These are phyloP conservation scores for Athripsodes cinereus DNA, from an alignment of 2,888 invertebrate genomes.

Conservation along the genomic window DNA sequence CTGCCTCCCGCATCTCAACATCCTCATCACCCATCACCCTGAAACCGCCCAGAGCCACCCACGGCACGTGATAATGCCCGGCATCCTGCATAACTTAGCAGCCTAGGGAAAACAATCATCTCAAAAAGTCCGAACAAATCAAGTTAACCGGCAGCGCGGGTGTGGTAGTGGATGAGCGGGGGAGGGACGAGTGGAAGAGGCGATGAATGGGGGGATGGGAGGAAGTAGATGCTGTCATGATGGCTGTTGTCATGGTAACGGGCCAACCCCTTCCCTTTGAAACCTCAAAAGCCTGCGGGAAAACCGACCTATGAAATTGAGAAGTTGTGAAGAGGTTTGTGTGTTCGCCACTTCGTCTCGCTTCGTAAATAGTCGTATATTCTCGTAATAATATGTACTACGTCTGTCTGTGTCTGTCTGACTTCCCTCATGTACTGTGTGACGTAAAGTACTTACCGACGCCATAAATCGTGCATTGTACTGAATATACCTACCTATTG, in stretches of 20 bases:
- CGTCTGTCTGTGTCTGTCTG: not conserved
- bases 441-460: no score
- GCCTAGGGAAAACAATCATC: slow-evolving; percentile 25
- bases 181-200: slow-evolving; percentile 10
- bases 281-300: slow-evolving; percentile 20
- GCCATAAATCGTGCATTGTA: no score
- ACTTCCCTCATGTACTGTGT: not conserved
- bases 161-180: not conserved
- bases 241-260: slow-evolving; percentile 27
- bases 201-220: slow-evolving; percentile 11
- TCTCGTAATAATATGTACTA: not conserved
- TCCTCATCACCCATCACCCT: not conserved
- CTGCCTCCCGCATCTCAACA: not conserved
- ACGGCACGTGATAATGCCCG: slow-evolving; percentile 24
- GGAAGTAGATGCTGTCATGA: slow-evolving; percentile 17
- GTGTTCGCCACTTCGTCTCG: slow-evolving; percentile 31
- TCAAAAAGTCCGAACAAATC: slow-evolving; percentile 25
- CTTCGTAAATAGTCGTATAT: slow-evolving; percentile 31
- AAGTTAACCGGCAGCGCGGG: slow-evolving; percentile 16
- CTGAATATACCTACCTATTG: no score
- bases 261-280: slow-evolving; percentile 13
- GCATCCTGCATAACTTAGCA: slow-evolving; percentile 21
- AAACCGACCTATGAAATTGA: slow-evolving; percentile 23
- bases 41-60: slow-evolving; percentile 10
- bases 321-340: slow-evolving; percentile 27